phyloP scores from a whole-genome alignment of 2,888 invertebrate species.

The Theretra japonica region DNA sequence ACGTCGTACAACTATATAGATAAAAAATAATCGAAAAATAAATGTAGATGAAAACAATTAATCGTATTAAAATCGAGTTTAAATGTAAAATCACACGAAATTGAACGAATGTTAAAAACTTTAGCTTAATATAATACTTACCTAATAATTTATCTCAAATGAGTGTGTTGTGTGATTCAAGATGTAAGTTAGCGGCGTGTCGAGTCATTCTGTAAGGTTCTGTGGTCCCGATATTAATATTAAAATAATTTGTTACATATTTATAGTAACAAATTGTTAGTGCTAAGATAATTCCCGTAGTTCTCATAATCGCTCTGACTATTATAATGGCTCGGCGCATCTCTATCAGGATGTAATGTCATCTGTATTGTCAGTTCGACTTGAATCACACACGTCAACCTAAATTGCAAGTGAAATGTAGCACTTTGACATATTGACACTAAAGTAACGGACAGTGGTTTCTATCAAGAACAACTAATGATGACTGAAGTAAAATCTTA shows the following conservation, averaged over 20 bases:
- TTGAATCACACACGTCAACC: constrained; percentile 41
- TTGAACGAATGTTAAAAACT: constrained; percentile 55
- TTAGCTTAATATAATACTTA: constrained; percentile 59
- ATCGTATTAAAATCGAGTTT: constrained; percentile 42
- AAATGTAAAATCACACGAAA: constrained; percentile 69
- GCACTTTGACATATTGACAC: constrained; percentile 35
- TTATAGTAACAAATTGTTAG: neutral
- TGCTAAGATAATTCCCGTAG: neutral
- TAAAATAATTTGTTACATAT: neutral
- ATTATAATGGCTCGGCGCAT: neutral
- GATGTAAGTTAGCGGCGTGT: neutral
- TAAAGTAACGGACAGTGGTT: constrained; percentile 46
- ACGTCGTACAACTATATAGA: constrained; percentile 36
- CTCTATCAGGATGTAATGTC: neutral
- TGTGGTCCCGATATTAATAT: neutral
- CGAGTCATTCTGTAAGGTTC: neutral
- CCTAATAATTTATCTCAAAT: constrained; percentile 59
- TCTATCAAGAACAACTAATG: constrained; percentile 62
- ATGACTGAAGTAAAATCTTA: constrained; percentile 83
- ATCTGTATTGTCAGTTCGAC: constrained; percentile 35
- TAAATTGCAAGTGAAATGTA: constrained; percentile 40
- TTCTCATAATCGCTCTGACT: neutral
- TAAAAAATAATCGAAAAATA: constrained; percentile 40
- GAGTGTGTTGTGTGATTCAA: constrained; percentile 41
- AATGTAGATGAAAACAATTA: constrained; percentile 44